These are phyloP conservation scores for Gadopsis marmoratus DNA, from an alignment of 2,797 vertebrate species.

Conservation along the genomic window DNA sequence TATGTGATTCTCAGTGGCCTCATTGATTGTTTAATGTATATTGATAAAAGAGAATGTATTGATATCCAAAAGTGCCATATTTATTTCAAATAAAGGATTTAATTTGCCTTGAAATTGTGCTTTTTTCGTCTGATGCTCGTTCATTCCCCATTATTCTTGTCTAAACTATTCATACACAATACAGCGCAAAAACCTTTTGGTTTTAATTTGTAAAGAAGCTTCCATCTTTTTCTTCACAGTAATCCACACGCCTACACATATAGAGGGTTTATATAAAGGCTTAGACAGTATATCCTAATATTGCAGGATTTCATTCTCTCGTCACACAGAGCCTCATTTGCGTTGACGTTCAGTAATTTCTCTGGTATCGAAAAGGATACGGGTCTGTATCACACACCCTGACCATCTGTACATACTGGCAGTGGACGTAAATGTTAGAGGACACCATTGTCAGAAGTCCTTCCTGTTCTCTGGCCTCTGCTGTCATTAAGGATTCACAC, in stretches of 20 bases:
- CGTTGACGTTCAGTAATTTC: not conserved
- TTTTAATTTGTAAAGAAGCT: not conserved
- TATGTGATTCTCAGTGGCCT: not conserved
- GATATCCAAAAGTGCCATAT: not conserved
- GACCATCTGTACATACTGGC: slow-evolving; percentile 57
- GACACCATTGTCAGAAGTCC: slow-evolving; percentile 66
- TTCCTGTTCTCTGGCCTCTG: slow-evolving; percentile 62
- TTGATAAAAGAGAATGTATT: not conserved
- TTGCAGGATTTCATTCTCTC: not conserved
- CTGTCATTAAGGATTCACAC: slow-evolving; percentile 68
- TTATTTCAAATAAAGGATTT: slow-evolving; percentile 43
- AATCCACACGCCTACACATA: not conserved
- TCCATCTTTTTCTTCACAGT: no score
- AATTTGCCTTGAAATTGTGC: slow-evolving; percentile 2
- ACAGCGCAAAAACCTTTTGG: not conserved
- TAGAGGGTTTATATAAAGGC: not conserved
- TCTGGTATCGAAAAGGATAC: slow-evolving; percentile 21
- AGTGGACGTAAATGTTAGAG: slow-evolving; percentile 67
- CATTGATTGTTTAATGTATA: not conserved
- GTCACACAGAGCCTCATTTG: not conserved
- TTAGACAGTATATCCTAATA: not conserved
- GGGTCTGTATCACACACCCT: slow-evolving; percentile 37
- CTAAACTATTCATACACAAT: slow-evolving; percentile 2
- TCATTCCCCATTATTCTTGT: slow-evolving; percentile 3
- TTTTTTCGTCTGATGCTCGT: not conserved